Conservation (phyloP, 2,113 vertebrate genomes). For the Balaeniceps rex region DNA sequence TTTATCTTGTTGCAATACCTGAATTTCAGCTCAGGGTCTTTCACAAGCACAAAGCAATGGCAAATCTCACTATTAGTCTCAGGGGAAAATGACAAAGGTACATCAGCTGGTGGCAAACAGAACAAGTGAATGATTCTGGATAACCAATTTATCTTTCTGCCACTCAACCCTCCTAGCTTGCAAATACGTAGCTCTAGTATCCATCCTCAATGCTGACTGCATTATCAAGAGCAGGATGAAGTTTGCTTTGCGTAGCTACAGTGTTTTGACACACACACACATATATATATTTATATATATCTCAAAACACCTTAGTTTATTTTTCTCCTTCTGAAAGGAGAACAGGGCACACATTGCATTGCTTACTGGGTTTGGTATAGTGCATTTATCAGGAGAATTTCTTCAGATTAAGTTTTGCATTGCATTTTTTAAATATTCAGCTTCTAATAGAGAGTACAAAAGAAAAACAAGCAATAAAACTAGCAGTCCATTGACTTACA, state of each 20-base stretch:
- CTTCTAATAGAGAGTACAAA: background rate
- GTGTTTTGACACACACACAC: background rate
- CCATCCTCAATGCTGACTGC: background rate
- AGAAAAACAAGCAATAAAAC: background rate
- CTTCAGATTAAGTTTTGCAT: background rate
- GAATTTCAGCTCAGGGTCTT: background rate
- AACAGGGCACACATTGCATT: background rate
- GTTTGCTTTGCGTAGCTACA: background rate
- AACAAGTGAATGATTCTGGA: background rate
- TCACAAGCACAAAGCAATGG: background rate
- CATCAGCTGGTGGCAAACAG: background rate
- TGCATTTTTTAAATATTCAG: background rate
- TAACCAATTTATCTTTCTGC: slow-evolving; percentile 8
- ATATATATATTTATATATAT: background rate
- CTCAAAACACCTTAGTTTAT: background rate
- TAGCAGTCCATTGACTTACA: background rate
- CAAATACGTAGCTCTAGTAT: background rate
- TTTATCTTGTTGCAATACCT: background rate
- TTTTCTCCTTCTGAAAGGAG: background rate
- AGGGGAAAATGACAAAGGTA: background rate
- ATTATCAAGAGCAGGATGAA: background rate
- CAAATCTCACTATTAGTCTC: background rate
- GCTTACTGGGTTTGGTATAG: background rate
- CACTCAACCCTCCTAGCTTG: background rate
- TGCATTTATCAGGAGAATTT: background rate